Conservation (phyloP, 2,888 invertebrate genomes). For the Hydriomena furcata region DNA sequence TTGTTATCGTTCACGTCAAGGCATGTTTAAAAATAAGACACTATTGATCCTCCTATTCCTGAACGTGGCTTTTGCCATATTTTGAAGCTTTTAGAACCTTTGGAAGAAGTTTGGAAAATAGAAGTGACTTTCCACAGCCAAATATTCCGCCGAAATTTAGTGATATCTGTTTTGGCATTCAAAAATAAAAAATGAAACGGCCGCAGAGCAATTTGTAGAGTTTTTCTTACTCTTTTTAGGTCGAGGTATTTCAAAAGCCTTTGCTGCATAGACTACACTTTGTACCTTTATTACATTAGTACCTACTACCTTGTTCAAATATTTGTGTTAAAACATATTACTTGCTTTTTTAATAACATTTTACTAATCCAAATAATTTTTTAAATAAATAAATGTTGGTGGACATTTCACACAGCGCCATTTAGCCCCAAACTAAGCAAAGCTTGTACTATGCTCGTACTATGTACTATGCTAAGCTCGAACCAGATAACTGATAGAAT, state of each 20-base stretch:
- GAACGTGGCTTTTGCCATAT: slow-evolving; percentile 1
- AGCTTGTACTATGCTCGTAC: no score
- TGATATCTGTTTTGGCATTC: slow-evolving; percentile 30
- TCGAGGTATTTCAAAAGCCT: slow-evolving; percentile 21
- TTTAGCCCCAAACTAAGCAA: no score
- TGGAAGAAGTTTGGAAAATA: slow-evolving; percentile 1
- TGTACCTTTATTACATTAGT: neutral
- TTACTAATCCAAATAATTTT: no score
- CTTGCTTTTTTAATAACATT: no score
- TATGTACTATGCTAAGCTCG: no score
- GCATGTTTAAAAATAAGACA: slow-evolving; percentile 21
- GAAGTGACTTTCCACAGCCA: slow-evolving; percentile 1
- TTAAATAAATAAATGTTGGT: no score
- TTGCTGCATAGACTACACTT: slow-evolving; percentile 3
- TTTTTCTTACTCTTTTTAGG: slow-evolving; percentile 22
- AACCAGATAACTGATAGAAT: no score
- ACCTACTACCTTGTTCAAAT: no score
- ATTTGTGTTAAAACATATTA: no score
- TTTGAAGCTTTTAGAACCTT: slow-evolving; percentile 16
- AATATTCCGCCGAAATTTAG: slow-evolving; percentile 18
- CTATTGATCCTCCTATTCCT: slow-evolving; percentile 17
- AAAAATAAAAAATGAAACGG: slow-evolving; percentile 33
- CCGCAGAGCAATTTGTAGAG: slow-evolving; percentile 32
- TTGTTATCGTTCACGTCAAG: slow-evolving; percentile 19
- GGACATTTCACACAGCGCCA: no score